Conservation (phyloP, 2,888 invertebrate genomes). For the Pyrgus malvae region DNA sequence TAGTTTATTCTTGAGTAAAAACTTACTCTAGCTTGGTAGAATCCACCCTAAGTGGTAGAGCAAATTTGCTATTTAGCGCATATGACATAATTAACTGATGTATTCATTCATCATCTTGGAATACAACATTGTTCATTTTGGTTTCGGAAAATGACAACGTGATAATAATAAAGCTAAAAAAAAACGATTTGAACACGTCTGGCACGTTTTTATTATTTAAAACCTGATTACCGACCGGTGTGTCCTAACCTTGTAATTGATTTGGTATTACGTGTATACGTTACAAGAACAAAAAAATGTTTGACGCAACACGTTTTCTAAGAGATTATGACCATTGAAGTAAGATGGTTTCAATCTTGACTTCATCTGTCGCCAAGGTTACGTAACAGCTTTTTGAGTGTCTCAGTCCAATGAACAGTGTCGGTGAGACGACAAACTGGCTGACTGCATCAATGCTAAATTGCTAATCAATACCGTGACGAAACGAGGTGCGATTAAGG, state of each 20-base stretch:
- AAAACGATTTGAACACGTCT: not conserved
- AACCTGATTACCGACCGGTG: not conserved
- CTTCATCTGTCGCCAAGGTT: constrained; percentile 5
- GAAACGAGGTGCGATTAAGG: constrained; percentile 42
- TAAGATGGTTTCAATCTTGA: not conserved
- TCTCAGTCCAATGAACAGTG: constrained; percentile 9
- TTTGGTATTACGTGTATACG: not conserved
- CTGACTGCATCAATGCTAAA: constrained; percentile 33
- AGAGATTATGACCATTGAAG: not conserved
- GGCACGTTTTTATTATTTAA: not conserved
- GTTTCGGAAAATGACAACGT: not conserved
- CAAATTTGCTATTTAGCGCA: too few species aligned
- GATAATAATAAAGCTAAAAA: constrained; percentile 1
- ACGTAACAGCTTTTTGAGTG: constrained; percentile 14
- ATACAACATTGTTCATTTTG: not conserved
- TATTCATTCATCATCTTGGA: too few species aligned
- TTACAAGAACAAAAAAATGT: not conserved
- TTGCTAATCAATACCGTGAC: constrained; percentile 50
- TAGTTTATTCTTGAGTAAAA: too few species aligned
- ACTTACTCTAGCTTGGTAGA: too few species aligned
- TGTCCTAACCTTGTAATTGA: constrained; percentile 13
- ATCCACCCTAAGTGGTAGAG: too few species aligned
- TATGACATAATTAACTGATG: too few species aligned
- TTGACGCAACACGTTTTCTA: constrained; percentile 2
- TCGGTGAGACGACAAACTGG: constrained; percentile 42